phyloP scores from a whole-genome alignment of 2,888 invertebrate species.

The Junonia oenone region DNA sequence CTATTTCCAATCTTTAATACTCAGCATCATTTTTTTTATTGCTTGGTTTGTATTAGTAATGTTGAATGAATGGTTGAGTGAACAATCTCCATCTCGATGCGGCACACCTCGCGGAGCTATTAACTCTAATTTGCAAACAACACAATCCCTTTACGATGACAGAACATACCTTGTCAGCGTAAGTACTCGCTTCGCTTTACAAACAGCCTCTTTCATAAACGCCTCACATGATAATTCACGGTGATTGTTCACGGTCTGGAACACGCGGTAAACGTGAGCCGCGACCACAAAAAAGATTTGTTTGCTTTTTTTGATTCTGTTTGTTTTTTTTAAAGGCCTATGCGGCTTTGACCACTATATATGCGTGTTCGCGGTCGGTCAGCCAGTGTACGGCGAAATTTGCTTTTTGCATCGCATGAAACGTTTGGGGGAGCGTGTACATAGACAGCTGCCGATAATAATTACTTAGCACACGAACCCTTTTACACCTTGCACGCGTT shows the following conservation, averaged over 20 bases:
- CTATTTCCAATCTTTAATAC: too few relatives aligned
- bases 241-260: constrained; percentile 76
- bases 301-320: constrained; percentile 38
- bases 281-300: constrained; percentile 73
- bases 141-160: constrained; percentile 57
- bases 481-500: constrained; percentile 70
- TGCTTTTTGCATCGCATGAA: constrained; percentile 57
- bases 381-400: constrained; percentile 50
- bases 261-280: constrained; percentile 68
- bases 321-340: constrained; percentile 60
- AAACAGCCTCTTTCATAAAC: constrained; percentile 69
- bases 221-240: constrained; percentile 71
- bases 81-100: not conserved
- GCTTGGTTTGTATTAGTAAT: not conserved
- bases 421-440: constrained; percentile 59
- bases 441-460: constrained; percentile 68
- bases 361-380: constrained; percentile 53
- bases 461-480: constrained; percentile 70
- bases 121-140: constrained; percentile 54
- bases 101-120: not conserved
- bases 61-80: not conserved
- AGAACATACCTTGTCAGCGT: constrained; percentile 47
- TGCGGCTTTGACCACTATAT: constrained; percentile 57
- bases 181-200: constrained; percentile 60
- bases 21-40: not conserved